Percentiles rank a stretch among this genome's conserved stretches.
These are phyloP conservation scores for Tupaia chinensis DNA, from an alignment of 2,113 vertebrate genomes.

Conservation along the genomic window DNA sequence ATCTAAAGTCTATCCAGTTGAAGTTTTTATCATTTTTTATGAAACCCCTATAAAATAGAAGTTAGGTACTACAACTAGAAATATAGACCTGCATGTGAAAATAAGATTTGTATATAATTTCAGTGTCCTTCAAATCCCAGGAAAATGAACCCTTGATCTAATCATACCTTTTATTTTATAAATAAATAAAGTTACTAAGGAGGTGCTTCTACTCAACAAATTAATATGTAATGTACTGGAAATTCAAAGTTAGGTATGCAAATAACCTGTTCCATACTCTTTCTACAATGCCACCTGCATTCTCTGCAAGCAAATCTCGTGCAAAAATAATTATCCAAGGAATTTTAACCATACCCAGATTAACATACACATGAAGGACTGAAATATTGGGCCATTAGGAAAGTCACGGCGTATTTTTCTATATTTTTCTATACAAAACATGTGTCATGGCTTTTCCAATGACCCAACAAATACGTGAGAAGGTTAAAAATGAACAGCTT, in stretches of 20 bases:
- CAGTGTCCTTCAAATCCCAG: not conserved
- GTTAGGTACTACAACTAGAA: not conserved
- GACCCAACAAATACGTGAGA: too few relatives aligned
- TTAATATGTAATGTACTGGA: not conserved
- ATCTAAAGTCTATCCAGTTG: not conserved
- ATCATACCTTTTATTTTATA: not conserved
- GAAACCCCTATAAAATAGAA: slow-evolving; percentile 6
- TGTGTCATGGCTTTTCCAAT: too few relatives aligned
- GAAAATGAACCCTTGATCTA: not conserved
- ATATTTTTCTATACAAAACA: too few relatives aligned
- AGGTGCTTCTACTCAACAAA: not conserved
- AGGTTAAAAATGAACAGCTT: not conserved
- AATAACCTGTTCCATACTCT: not conserved
- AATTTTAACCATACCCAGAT: not conserved
- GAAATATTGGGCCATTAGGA: too few relatives aligned
- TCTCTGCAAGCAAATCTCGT: not conserved
- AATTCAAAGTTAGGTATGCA: not conserved
- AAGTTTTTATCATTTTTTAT: not conserved
- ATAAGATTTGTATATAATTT: not conserved
- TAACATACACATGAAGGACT: too few relatives aligned
- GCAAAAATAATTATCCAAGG: not conserved
- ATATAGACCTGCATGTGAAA: not conserved
- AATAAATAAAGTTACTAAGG: not conserved
- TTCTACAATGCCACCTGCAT: not conserved
- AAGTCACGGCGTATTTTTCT: too few relatives aligned